Evolutionary conservation across 2,888 invertebrate species (phyloP).

Genomic region (Scelioninae gen. 1): DNA sequence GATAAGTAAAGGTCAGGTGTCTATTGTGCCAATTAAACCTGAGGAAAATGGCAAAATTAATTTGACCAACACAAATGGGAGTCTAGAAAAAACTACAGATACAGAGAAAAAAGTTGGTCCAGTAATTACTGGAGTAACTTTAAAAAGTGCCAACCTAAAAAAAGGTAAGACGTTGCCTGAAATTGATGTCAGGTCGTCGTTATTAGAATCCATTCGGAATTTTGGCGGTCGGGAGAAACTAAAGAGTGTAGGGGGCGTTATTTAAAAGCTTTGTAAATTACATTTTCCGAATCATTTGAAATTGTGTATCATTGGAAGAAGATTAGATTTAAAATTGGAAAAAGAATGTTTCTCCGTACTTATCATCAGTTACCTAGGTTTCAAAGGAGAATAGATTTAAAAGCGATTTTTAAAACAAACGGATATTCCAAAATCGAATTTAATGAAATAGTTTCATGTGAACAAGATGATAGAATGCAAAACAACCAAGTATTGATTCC

Average conservation of each 20-base stretch:
- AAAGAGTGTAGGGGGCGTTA: conserved; percentile 74
- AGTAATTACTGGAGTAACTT: conserved; percentile 82
- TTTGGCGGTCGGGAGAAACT: conserved; percentile 86
- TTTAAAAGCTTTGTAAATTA: neutral
- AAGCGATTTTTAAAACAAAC: too few relatives aligned
- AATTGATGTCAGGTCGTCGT: conserved; percentile 87
- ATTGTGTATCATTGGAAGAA: too few relatives aligned
- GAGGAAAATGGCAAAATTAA: conserved; percentile 8
- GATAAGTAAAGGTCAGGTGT: conserved; percentile 31
- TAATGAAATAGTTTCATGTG: too few relatives aligned
- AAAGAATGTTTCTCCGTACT: too few relatives aligned
- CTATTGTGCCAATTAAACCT: conserved; percentile 58
- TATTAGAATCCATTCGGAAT: conserved; percentile 89
- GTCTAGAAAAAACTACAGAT: neutral
- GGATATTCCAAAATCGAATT: too few relatives aligned
- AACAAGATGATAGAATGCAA: too few relatives aligned
- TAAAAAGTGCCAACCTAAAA: conserved; percentile 78
- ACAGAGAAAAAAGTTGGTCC: conserved; percentile 64
- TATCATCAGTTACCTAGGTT: too few relatives aligned
- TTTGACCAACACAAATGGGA: neutral
- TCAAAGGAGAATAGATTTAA: too few relatives aligned
- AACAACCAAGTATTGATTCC: conserved; percentile 54
- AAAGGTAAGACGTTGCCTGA: conserved; percentile 76
- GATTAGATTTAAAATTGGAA: too few relatives aligned
- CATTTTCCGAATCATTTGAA: too few relatives aligned